Percentiles rank a stretch among this genome's conserved stretches.
Evolutionary conservation across 2,113 vertebrate genomes (phyloP).

Genomic region (Leucosticte australis): DNA sequence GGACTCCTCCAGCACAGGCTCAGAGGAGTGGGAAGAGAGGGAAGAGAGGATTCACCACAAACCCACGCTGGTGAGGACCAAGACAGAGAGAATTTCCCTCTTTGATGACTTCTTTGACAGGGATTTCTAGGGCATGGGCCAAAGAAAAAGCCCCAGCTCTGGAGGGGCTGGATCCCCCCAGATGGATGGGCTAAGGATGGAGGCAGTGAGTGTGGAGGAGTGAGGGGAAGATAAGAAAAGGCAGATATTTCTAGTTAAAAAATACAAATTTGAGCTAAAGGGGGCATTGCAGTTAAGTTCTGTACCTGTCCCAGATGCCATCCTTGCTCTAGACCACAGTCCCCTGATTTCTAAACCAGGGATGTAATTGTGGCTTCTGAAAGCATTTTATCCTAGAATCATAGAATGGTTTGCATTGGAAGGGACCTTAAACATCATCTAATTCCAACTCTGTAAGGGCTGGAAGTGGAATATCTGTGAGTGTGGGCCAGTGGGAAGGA

Average conservation of each 20-base stretch:
- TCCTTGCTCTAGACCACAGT: neutral
- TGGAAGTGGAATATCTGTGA: neutral
- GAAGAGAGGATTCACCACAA: neutral
- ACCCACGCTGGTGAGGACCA: constrained; percentile 73
- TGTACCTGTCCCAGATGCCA: neutral
- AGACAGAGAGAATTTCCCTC: constrained; percentile 69
- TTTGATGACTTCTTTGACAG: constrained; percentile 75
- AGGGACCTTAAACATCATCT: neutral
- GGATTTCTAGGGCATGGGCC: constrained; percentile 11
- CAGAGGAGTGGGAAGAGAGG: constrained; percentile 39
- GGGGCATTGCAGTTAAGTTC: neutral
- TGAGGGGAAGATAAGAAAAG: too few species aligned
- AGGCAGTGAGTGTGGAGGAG: neutral
- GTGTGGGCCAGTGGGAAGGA: rapidly evolving
- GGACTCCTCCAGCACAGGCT: constrained; percentile 75
- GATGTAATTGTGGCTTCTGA: neutral
- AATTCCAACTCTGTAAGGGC: neutral
- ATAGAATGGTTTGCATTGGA: neutral
- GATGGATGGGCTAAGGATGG: neutral
- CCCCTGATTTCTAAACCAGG: neutral
- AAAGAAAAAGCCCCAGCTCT: neutral
- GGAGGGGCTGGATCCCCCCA: neutral
- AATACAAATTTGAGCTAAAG: neutral
- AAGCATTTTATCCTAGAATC: neutral
- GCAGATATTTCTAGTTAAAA: neutral